Percentiles rank a stretch among this genome's conserved stretches.
phyloP scores from a whole-genome alignment of 2,113 vertebrate species.

The Andinoacara biseriatus region DNA sequence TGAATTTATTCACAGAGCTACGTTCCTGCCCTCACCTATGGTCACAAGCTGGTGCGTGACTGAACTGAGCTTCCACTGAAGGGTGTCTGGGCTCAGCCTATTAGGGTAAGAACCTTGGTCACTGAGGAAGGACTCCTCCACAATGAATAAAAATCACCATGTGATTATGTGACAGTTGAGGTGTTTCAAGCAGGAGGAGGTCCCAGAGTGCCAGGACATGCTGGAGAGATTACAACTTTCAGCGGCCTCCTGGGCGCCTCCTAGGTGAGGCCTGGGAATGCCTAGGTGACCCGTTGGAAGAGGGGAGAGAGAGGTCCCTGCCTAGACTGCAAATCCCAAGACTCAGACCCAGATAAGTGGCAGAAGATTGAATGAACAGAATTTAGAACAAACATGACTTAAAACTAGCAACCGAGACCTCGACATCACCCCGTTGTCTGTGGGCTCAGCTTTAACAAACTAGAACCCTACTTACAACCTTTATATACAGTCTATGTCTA shows the following conservation, averaged over 20 bases:
- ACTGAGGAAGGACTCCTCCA: too few species aligned
- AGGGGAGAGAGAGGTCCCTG: not conserved
- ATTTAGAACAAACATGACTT: not conserved
- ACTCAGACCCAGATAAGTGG: not conserved
- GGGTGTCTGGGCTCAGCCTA: not conserved
- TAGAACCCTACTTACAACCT: not conserved
- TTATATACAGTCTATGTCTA: not conserved
- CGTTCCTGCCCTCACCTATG: not conserved
- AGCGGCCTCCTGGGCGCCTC: too few species aligned
- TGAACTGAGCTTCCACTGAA: not conserved
- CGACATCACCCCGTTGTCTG: too few species aligned
- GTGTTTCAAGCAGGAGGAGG: too few species aligned
- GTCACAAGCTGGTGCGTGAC: not conserved
- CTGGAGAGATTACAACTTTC: too few species aligned
- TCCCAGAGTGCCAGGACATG: too few species aligned
- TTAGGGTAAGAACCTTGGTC: too few species aligned
- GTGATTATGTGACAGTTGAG: too few species aligned
- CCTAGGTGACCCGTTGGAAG: not conserved
- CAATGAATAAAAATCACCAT: too few species aligned
- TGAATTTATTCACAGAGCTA: not conserved
- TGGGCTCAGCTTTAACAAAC: too few species aligned
- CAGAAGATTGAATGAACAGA: not conserved
- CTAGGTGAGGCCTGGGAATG: not conserved
- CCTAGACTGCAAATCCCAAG: not conserved
- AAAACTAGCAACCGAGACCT: not conserved